phyloP scores from a whole-genome alignment of 1,140 invertebrate genomes.

The Eriosoma lanigerum region DNA sequence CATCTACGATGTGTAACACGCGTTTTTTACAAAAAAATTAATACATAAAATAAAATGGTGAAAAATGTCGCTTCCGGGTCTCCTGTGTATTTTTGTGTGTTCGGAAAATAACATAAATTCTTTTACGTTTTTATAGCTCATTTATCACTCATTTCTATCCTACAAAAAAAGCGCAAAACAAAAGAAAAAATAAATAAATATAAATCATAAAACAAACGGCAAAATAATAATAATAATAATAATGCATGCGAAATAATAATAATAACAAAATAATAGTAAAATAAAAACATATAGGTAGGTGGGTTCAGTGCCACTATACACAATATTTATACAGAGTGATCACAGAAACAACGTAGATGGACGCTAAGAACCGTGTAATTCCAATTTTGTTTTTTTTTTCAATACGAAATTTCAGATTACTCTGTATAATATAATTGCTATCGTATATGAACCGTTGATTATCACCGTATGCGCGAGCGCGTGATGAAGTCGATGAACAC shows the following conservation, averaged over 20 bases:
- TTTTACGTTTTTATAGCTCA: slow-evolving; percentile 51
- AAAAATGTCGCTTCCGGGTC: background rate
- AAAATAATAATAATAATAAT: slow-evolving; percentile 47
- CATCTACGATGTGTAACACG: background rate
- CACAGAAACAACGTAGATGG: too few relatives aligned
- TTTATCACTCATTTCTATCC: slow-evolving; percentile 52
- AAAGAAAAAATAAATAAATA: slow-evolving; percentile 52
- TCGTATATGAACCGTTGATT: too few relatives aligned
- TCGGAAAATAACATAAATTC: slow-evolving; percentile 21
- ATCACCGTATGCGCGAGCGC: too few relatives aligned
- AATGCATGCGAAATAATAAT: slow-evolving; percentile 25
- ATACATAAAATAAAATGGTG: background rate
- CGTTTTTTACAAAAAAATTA: background rate
- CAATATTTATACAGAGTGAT: too few relatives aligned
- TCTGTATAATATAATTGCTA: too few relatives aligned
- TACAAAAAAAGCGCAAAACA: slow-evolving; percentile 52
- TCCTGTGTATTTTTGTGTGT: slow-evolving; percentile 13
- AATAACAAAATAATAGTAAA: background rate
- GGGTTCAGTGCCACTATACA: background rate
- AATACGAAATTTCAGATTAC: too few relatives aligned
- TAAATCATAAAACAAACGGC: slow-evolving; percentile 48
- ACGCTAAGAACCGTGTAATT: too few relatives aligned
- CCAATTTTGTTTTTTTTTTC: too few relatives aligned
- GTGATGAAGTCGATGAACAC: too few relatives aligned
- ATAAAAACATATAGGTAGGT: background rate